A percentile compares a stretch with the other conserved stretches of the same genome.
These are phyloP conservation scores for Iphiclides podalirius DNA, from an alignment of 2,888 invertebrate species.

Conservation along the genomic window DNA sequence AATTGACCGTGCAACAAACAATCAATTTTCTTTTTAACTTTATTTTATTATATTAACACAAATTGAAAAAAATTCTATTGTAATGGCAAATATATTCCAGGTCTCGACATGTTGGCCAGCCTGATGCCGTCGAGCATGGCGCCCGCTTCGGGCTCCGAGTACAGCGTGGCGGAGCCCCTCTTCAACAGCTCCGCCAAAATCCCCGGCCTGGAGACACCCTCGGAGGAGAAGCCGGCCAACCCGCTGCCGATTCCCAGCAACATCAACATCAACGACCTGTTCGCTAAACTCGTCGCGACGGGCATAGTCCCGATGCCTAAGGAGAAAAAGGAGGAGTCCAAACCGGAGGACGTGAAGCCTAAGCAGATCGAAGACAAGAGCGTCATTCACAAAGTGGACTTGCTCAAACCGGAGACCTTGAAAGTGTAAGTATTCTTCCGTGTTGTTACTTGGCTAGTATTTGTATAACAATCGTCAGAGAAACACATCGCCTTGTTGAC, in stretches of 20 bases:
- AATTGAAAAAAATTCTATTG: no score
- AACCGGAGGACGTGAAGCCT: conserved; percentile 42
- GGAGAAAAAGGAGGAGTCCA: conserved; percentile 41
- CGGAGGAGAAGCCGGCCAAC: conserved; percentile 54
- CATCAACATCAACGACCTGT: conserved; percentile 89
- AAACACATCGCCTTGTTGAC: no score
- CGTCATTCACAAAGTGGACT: conserved; percentile 82
- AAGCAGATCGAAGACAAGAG: conserved; percentile 54
- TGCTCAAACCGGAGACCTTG: conserved; percentile 85
- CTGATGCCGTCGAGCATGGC: conserved; percentile 82
- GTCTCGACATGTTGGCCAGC: conserved; percentile 84
- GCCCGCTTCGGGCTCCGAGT: conserved; percentile 77
- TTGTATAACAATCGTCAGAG: no score
- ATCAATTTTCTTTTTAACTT: no score
- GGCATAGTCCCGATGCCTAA: conserved; percentile 66
- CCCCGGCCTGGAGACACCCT: conserved; percentile 59
- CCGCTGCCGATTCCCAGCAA: conserved; percentile 49
- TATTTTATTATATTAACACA: no score
- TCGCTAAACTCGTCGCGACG: conserved; percentile 91
- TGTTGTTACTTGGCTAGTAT: no score
- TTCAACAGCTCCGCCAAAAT: conserved; percentile 52
- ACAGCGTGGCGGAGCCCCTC: conserved; percentile 73
- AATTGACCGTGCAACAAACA: no score
- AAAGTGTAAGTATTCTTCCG: conserved; percentile 80
- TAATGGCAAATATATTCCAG: no score